phyloP scores from a whole-genome alignment of 2,113 vertebrate species.

The Rhinoptilus africanus region DNA sequence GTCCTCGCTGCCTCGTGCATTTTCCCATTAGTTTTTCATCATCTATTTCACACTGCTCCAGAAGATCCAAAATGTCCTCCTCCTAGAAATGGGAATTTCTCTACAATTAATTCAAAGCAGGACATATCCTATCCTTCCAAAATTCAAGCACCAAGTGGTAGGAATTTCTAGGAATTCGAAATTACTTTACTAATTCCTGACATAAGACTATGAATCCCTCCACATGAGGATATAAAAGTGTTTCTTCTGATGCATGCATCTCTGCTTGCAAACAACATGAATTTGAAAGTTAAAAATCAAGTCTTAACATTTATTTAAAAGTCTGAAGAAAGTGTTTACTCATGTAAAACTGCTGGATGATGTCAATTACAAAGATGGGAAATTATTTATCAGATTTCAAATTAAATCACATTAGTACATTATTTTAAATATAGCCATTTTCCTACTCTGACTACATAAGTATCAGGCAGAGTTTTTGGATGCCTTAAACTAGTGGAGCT shows the following conservation, averaged over 20 bases:
- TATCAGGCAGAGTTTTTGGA: not conserved
- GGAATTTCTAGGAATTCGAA: not conserved
- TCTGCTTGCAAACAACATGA: not conserved
- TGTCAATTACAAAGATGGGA: not conserved
- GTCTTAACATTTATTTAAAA: not conserved
- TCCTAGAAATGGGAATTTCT: slow-evolving; percentile 77
- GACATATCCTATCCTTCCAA: not conserved
- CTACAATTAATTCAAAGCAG: not conserved
- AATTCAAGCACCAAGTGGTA: not conserved
- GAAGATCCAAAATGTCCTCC: slow-evolving; percentile 95
- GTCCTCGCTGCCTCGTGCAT: slow-evolving; percentile 82
- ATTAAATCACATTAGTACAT: not conserved
- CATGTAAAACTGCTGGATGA: not conserved
- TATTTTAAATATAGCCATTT: not conserved
- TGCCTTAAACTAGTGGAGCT: not conserved
- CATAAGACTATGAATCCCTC: not conserved
- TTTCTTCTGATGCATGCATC: not conserved
- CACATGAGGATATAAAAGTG: not conserved
- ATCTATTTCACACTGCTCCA: slow-evolving; percentile 96
- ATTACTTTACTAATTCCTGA: not conserved
- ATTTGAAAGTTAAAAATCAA: not conserved
- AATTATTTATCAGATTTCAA: slow-evolving; percentile 1
- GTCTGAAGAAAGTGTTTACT: not conserved
- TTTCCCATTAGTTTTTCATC: slow-evolving; percentile 96
- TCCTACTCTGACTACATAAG: not conserved